Evolutionary conservation across 1,140 invertebrate species (phyloP).

Genomic region (Vollenhovia emeryi): DNA sequence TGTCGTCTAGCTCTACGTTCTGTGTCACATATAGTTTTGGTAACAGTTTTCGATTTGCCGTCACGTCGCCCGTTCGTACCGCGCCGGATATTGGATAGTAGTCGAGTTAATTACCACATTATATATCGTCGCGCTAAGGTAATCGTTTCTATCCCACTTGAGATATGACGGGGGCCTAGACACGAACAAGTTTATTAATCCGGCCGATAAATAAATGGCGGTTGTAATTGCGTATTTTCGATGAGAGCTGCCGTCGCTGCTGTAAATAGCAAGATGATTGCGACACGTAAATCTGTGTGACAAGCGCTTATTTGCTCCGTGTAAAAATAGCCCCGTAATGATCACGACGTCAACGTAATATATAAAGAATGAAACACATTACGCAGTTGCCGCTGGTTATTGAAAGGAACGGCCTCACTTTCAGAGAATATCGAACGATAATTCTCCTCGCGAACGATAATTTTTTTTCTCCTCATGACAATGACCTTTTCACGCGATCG

Average conservation of each 20-base stretch:
- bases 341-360: background rate
- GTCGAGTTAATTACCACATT: constrained; percentile 47
- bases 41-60: constrained; percentile 43
- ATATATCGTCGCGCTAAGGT: constrained; percentile 16
- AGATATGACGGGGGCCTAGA: background rate
- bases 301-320: background rate
- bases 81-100: constrained; percentile 30
- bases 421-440: constrained; percentile 59
- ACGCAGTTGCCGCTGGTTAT: background rate
- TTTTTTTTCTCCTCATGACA: constrained; percentile 52
- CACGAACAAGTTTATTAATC: background rate
- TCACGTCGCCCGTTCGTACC: constrained; percentile 24
- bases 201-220: background rate
- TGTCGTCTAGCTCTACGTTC: constrained; percentile 10
- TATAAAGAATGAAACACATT: constrained; percentile 1
- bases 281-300: background rate
- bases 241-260: background rate
- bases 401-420: constrained; percentile 68
- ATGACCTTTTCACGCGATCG: constrained; percentile 37
- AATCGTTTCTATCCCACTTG: constrained; percentile 24
- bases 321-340: background rate
- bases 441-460: constrained; percentile 62
- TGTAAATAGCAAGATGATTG: background rate
- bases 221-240: background rate
- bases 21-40: constrained; percentile 25